These are phyloP conservation scores for Tinamus major DNA, from an alignment of 2,797 vertebrate species.

Conservation along the genomic window DNA sequence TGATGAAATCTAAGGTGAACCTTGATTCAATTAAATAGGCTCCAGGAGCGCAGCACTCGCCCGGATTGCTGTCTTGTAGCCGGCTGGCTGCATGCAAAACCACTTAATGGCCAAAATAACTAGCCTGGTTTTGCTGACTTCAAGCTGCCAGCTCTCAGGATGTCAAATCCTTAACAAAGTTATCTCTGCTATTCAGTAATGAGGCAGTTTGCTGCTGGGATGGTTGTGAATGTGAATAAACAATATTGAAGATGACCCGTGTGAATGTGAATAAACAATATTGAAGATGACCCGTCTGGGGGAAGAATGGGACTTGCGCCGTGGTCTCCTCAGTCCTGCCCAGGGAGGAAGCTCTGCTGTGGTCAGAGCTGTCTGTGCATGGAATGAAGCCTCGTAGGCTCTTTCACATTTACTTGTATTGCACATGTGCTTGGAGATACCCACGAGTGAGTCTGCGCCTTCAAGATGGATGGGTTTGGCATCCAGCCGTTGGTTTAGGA, in stretches of 20 bases:
- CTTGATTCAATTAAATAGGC: conserved; percentile 48
- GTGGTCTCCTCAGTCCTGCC: not conserved
- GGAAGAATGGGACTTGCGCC: too few relatives aligned
- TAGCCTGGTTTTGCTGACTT: not conserved
- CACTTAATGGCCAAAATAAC: not conserved
- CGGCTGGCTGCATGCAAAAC: not conserved
- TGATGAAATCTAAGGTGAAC: conserved; percentile 34
- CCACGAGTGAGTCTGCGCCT: not conserved
- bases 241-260: not conserved
- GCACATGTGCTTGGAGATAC: not conserved
- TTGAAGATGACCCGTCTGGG: not conserved
- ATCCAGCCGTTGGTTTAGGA: fast-evolving
- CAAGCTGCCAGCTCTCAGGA: not conserved
- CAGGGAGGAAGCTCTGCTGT: not conserved
- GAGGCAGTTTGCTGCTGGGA: not conserved
- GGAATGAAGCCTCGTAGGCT: not conserved
- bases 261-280: not conserved
- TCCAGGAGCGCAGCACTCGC: not conserved
- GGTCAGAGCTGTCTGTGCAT: not conserved
- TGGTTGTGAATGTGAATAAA: not conserved
- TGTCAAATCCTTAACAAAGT: not conserved
- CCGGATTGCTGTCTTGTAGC: not conserved
- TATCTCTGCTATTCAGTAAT: not conserved
- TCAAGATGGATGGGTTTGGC: not conserved
- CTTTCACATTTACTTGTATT: not conserved